Evolutionary conservation across 2,888 invertebrate genomes (phyloP).

Genomic region (Isotomurus palustris): DNA sequence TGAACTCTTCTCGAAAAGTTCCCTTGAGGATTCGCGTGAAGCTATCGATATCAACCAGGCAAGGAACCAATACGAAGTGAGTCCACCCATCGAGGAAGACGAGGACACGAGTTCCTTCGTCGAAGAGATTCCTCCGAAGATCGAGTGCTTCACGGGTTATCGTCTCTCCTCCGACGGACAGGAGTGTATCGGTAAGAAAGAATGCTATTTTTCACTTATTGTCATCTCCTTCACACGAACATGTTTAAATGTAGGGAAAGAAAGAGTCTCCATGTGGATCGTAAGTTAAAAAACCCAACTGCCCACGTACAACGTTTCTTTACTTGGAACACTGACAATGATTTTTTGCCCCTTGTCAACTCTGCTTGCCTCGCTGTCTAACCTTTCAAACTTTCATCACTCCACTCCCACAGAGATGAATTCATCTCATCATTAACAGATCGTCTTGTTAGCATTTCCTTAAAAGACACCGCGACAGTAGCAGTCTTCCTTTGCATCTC

Average conservation of each 20-base stretch:
- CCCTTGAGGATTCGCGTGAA: conserved; percentile 8
- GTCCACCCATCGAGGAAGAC: conserved; percentile 9
- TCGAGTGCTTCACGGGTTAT: conserved; percentile 44
- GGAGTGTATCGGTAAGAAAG: conserved; percentile 40
- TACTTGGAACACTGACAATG: conserved; percentile 23
- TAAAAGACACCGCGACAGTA: no score
- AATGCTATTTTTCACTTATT: background rate
- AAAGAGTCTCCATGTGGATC: conserved; percentile 6
- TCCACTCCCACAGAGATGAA: no score
- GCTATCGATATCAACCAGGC: conserved; percentile 6
- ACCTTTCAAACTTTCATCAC: no score
- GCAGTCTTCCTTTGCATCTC: no score
- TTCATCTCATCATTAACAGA: conserved; percentile 1
- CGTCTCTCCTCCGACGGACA: conserved; percentile 39
- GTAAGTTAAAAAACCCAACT: conserved; percentile 22
- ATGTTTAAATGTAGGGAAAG: no score
- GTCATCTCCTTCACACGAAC: no score
- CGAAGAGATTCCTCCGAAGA: conserved; percentile 23
- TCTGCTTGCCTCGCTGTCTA: no score
- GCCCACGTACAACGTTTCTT: background rate
- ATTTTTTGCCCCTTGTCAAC: conserved; percentile 8
- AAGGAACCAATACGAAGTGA: conserved; percentile 13
- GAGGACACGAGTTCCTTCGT: background rate
- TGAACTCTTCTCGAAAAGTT: conserved; percentile 14
- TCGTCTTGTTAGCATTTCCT: background rate